phyloP scores from a whole-genome alignment of 2,888 invertebrate species.

The Drosophila heteroneura region DNA sequence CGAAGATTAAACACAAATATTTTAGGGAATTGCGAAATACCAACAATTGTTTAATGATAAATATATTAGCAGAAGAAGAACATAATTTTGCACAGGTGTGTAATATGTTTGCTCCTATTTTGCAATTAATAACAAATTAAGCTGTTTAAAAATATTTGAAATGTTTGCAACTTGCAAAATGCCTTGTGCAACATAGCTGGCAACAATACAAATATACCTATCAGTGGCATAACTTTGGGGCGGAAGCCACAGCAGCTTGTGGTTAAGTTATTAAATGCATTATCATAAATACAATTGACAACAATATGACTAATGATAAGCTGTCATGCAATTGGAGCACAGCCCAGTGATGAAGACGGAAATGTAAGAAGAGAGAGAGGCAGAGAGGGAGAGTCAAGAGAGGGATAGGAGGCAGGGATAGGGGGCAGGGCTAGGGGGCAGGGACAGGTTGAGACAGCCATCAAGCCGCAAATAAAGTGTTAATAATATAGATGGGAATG shows the following conservation, averaged over 20 bases:
- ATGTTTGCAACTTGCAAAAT: conserved; percentile 31
- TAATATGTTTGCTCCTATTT: conserved; percentile 4
- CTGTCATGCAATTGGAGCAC: conserved; percentile 73
- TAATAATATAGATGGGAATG: conserved; percentile 80
- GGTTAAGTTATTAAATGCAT: conserved; percentile 77
- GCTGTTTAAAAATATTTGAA: conserved; percentile 28
- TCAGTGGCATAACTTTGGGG: conserved; percentile 48
- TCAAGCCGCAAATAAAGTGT: conserved; percentile 75
- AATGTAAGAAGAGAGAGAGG: not conserved
- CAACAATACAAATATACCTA: conserved; percentile 30
- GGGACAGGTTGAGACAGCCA: conserved; percentile 16
- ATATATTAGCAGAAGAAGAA: not conserved
- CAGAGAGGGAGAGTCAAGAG: conserved; percentile 6
- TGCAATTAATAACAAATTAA: conserved; percentile 56
- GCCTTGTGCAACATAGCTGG: conserved; percentile 37
- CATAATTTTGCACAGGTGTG: not conserved
- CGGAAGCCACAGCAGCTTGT: conserved; percentile 54
- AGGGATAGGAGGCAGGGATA: not conserved
- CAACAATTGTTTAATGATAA: not conserved
- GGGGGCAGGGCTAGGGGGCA: not conserved
- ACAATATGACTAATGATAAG: conserved; percentile 81
- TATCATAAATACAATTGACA: conserved; percentile 81
- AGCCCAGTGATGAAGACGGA: conserved; percentile 34
- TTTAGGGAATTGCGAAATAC: not conserved
- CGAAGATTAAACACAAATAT: not conserved